Evolutionary conservation across 2,113 vertebrate species (phyloP), one percentile per base, ranked within the genome.

Genomic region (Tetrax tetrax): DNA sequence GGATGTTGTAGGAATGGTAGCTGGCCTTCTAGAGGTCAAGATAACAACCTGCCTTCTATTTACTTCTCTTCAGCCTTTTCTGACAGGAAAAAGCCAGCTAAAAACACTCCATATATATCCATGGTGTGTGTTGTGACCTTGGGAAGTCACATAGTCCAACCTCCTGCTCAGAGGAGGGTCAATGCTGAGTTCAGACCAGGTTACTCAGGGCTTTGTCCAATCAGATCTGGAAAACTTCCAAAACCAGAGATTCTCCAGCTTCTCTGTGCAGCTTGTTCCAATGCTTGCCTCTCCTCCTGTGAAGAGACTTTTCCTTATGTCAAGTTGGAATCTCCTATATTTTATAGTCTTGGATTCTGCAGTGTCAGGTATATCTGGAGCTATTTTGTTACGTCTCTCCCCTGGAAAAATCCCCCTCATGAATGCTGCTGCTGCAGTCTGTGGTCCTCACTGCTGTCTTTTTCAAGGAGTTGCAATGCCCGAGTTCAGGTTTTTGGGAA

Each of bases 1-100:
- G 96, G 95, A 96, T 97, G 94, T 77, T 88, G 93, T 84, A 95
- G 93, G 80, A 96, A 96, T 88, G 87, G 92, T 86, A 91, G 79
- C 71, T 93, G 92, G 87, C 92, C 90, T 95, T 92, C 71, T 80
- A 93, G 92, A 93, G 93, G 92, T 95, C 95, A 94, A 95, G 95
- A 95, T 95, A 96, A 96, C 82, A 91, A 86, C 83, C 37, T 92
- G 93, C 59, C 81, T 84, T 28, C 85, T 96, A 88, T 95, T 94
- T 91, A 72, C 93, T 80, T 45, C 57, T 89, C 74, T 65, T 91
- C 93, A 74, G 92, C 90, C 85, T 86, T 93, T 88, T 95, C 92
- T 92, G 87, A 90, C 92, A 86, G 95, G 96, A 95, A 96, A 83
- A 90, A 85, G 79, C 41, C 68, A 88, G 22, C 90, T 90, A 51